Evolutionary conservation across 1,140 invertebrate genomes (phyloP), one percentile per base, ranked within the genome.

Genomic region (Drosophila pseudoobscura): DNA sequence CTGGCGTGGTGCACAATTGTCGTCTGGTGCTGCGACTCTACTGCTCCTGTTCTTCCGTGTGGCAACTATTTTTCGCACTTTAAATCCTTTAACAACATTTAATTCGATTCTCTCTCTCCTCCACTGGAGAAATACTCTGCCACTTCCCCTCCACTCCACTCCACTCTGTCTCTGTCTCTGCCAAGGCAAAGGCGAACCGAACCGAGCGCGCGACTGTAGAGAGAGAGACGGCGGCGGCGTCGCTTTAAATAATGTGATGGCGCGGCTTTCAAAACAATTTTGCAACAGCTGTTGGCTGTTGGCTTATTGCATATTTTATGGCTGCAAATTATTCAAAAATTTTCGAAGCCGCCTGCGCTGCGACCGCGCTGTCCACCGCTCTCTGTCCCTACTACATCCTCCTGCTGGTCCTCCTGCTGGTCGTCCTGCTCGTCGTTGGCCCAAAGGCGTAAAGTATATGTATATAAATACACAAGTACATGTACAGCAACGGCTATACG

Each of bases 231-330:
- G 44, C 58, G 46, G 41, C 63, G 63, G 61, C 74, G 74, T 55
- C 73, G 72, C 70, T 89, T 91, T 91, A 91, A 91, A 91, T 91
- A 91, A 90, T 91, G 88, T 89, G 87, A 90, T 90, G 90, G 89
- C 90, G 90, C 84, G 90, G 90, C 90, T 91, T 91, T 90, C 88
- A 91, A 91, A 91, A 91, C 90, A 91, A 91, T 91, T 91, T 91
- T 72, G 76, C 88, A 91, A 91, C 90, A 91, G 87, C 84, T 91
- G 90, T 91, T 91, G 90, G 66, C 65, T 69, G 65, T 69, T 69
- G 65, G 87, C 90, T 91, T 91, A 91, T 91, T 91, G 90, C 88
- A 91, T 91, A 91, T 91, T 91, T 91, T 91, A 91, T 91, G 90
- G 84, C 75, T 89, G 90, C 90, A 91, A 91, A 91, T 91, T 91